phyloP scores from a whole-genome alignment of 2,113 vertebrate species.

The Thalassarche chlororhynchos region DNA sequence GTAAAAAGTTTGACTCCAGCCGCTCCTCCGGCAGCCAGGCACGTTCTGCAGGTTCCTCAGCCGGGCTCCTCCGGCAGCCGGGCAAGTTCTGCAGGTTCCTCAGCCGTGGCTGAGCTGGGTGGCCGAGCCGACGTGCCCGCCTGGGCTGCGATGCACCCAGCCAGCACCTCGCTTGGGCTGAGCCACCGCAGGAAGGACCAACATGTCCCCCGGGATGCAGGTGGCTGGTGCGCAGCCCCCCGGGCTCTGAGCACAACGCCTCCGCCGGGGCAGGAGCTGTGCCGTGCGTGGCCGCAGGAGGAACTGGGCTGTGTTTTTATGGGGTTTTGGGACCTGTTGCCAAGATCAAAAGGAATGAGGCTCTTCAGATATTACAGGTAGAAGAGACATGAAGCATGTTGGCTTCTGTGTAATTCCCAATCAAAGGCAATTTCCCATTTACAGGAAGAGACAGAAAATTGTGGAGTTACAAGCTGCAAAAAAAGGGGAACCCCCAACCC shows the following conservation, averaged over 20 bases:
- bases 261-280: background rate
- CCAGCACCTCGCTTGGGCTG: background rate
- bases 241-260: fast-evolving
- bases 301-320: fast-evolving
- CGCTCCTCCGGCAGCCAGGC: background rate
- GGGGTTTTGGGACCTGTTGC: background rate
- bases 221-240: background rate
- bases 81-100: slow-evolving; percentile 18
- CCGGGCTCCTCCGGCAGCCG: background rate
- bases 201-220: background rate
- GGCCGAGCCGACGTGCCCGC: background rate
- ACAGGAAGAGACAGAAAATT: background rate
- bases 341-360: background rate
- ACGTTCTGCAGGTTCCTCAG: background rate
- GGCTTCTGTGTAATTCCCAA: background rate
- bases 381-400: background rate
- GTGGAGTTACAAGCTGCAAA: background rate
- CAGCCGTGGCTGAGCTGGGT: background rate
- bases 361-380: background rate
- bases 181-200: background rate
- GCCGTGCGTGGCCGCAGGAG: background rate
- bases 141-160: background rate
- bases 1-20: background rate
- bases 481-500: background rate
- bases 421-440: background rate